Evolutionary conservation across 2,113 vertebrate species (phyloP).

Genomic region (Sisor rabdophorus): DNA sequence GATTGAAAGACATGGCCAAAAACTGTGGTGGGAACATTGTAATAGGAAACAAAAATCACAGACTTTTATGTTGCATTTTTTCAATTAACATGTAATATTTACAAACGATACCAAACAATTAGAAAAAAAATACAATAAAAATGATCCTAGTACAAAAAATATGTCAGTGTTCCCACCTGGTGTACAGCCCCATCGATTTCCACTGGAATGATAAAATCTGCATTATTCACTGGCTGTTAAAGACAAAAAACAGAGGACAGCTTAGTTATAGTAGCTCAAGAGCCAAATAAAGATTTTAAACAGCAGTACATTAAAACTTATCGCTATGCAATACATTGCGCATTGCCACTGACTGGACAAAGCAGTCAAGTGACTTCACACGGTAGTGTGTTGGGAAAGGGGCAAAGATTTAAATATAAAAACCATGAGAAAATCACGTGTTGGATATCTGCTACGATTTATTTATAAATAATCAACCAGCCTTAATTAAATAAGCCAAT

Average conservation of each 20-base stretch:
- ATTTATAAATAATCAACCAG: no score
- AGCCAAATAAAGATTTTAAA: neutral
- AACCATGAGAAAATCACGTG: no score
- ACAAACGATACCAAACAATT: neutral
- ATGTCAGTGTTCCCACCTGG: slow-evolving; percentile 70
- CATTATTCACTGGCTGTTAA: slow-evolving; percentile 84
- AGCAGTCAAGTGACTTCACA: no score
- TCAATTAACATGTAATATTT: neutral
- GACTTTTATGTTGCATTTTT: no score
- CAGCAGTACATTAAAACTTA: no score
- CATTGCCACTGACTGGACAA: no score
- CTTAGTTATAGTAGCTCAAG: neutral
- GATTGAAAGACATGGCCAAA: neutral
- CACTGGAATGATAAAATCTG: slow-evolving; percentile 92
- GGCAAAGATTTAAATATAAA: no score
- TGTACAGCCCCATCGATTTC: slow-evolving; percentile 87
- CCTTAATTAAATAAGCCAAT: no score
- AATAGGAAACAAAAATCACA: no score
- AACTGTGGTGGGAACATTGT: neutral
- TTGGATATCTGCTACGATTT: no score
- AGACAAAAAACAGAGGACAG: slow-evolving; percentile 25
- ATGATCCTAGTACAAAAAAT: neutral
- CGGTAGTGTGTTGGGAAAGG: no score
- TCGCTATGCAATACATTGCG: no score
- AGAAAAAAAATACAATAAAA: neutral